Base-by-base conservation (phyloP, 2,797 vertebrate genomes). In the Neosilurus hyrtlii region DNA sequence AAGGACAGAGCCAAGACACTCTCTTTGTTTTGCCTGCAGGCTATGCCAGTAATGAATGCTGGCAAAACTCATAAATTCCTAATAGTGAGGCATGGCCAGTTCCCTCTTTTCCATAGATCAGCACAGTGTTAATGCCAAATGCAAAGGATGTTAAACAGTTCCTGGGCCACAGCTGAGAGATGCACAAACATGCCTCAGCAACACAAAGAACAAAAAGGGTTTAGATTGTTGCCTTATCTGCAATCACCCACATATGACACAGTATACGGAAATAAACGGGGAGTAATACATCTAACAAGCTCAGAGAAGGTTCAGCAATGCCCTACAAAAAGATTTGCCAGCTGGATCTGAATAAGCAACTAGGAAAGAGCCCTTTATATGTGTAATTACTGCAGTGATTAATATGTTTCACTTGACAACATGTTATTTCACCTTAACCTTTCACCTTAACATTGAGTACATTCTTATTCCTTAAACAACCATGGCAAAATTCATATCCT, bases 1-100 rank as follows among this genome's bases (percentile, higher is more conserved):
- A 74, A 83, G 83, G 85, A 88, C 84, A 82, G 80, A 84, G 87
- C 87, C 86, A 86, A 88, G 87, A 84, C 87, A 84, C 82, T 87
- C 81, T 83, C 84, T 87, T 88, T 87, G 87, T 88, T 88, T 88
- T 86, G 87, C 87, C 87, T 86, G 75, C 78, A 87, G 87, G 87
- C 86, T 84, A 87, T 67, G 74, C 72, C 81, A 78, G 74, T 88
- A 88, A 88, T 87, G 87, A 87, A 88, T 88, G 86, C 82, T 88
- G 84, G 86, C 87, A 88, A 88, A 86, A 87, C 87, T 87, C 87
- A 88, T 88, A 88, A 88, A 88, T 88, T 86, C 79, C 86, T 86
- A 86, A 88, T 86, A 86, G 84, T 81, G 52, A 57, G 86, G 80
- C 82, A 85, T 35, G 73, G 77, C 84, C 62, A 74, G 79, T 71